Base-by-base conservation (phyloP, 2,797 vertebrate species). In the Spinus pinus region DNA sequence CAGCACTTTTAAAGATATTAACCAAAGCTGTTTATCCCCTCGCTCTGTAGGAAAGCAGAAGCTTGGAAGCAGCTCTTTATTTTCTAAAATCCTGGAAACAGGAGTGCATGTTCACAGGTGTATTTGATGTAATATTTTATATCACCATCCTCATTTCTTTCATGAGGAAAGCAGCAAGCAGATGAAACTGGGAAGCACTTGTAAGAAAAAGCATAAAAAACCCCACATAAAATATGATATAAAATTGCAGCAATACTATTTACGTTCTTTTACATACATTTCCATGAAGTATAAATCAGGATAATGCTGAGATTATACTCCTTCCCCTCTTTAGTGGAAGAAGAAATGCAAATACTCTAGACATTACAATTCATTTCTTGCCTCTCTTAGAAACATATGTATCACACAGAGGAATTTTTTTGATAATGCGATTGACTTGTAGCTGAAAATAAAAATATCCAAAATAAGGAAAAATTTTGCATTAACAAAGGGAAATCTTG, bases 221-320 rank as follows among this genome's bases (percentile, higher is more conserved):
- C 0, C 3, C 3, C 7, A 25, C 66, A 95, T 97, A 91, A 96
- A 97, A 97, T 96, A 93, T 53, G 87, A 91, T 91, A 93, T 57
- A 89, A 95, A 97, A 97, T 87, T 94, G 69, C 81, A 96, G 94
- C 94, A 86, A 93, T 93, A 93, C 81, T 97, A 97, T 97, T 98
- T 97, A 97, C 97, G 92, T 50, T 91, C 82, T 96, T 97, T 96
- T 96, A 82, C 54, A 46, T 95, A 82, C 54, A 70, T 97, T 96
- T 86, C 72, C 94, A 95, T 91, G 92, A 95, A 96, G 80, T 86
- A 97, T 97, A 96, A 97, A 98, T 97, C 96, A 97, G 95, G 61
- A 53, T 65, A 96, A 95, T 30, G 69, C 78, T 93, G 91, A 95
- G 86, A 97, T 97, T 97, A 93, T 96, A 80, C 49, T 96, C 87